Percentiles rank a stretch among this genome's conserved stretches.
phyloP scores from a whole-genome alignment of 2,888 invertebrate species.

The Eumacrocentrus americanus region DNA sequence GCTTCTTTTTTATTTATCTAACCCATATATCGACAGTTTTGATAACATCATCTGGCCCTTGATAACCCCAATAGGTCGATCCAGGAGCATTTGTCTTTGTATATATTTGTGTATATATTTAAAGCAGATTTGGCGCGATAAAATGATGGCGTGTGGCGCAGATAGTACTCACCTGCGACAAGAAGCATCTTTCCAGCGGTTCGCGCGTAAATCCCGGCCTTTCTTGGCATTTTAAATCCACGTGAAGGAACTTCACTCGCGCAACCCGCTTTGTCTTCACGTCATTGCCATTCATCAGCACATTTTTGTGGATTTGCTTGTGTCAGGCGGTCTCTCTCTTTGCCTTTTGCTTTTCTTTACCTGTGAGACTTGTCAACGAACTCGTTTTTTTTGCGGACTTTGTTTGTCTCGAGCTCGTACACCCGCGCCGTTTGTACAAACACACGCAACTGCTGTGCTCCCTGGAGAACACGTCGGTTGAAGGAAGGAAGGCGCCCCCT shows the following conservation, averaged over 20 bases:
- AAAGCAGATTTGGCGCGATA: conserved; percentile 1
- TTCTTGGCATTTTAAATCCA: conserved; percentile 11
- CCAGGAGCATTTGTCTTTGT: no score
- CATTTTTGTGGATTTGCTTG: background rate
- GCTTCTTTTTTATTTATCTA: no score
- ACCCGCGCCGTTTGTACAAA: conserved; percentile 43
- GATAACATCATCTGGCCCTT: no score
- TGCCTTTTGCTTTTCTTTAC: background rate
- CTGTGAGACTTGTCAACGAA: no score
- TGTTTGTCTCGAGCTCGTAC: conserved; percentile 30
- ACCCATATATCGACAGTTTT: no score
- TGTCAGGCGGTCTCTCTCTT: background rate
- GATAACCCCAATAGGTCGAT: no score
- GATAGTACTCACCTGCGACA: conserved; percentile 51
- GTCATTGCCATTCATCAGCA: conserved; percentile 4
- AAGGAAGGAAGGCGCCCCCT: conserved; percentile 6
- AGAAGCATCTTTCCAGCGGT: conserved; percentile 46
- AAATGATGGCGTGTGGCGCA: conserved; percentile 7
- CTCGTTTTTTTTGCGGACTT: background rate
- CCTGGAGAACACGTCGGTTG: conserved; percentile 41
- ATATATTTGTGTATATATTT: conserved; percentile 9
- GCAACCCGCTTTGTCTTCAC: background rate
- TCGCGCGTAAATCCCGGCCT: conserved; percentile 18
- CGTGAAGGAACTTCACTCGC: conserved; percentile 21
- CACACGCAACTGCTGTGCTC: conserved; percentile 43